A percentile compares a stretch with the other conserved stretches of the same genome.
Evolutionary conservation across 2,888 invertebrate species (phyloP).

Genomic region (Heteromyza rotundicornis): DNA sequence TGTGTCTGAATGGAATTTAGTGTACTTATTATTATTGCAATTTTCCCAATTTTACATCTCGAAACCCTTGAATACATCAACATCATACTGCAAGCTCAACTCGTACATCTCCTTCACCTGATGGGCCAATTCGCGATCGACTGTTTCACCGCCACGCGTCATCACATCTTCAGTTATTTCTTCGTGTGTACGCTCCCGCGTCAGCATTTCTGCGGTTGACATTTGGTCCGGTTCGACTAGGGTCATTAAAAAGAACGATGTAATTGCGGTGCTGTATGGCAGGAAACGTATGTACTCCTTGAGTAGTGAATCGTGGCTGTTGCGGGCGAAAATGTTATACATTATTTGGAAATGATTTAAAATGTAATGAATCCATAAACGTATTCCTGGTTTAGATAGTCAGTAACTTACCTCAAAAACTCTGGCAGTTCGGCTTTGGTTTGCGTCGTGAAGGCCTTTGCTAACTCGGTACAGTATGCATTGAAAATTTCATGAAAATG

Average conservation of each 20-base stretch:
- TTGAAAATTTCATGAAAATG: slow-evolving; percentile 53
- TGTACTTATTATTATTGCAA: too few species aligned
- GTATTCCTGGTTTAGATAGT: too few species aligned
- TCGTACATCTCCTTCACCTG: slow-evolving; percentile 53
- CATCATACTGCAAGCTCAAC: slow-evolving; percentile 37
- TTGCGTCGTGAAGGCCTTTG: slow-evolving; percentile 30
- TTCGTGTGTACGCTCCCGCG: slow-evolving; percentile 19
- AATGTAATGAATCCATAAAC: too few species aligned
- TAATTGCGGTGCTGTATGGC: slow-evolving; percentile 45
- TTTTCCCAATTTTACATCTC: slow-evolving; percentile 9
- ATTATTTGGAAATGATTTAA: too few species aligned
- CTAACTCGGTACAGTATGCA: slow-evolving; percentile 47
- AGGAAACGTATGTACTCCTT: slow-evolving; percentile 53
- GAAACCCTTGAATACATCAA: slow-evolving; percentile 44
- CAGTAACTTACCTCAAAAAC: slow-evolving; percentile 47
- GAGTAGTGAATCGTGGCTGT: slow-evolving; percentile 45
- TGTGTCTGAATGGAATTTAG: too few species aligned
- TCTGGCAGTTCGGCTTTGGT: slow-evolving; percentile 39
- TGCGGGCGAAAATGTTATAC: too few species aligned
- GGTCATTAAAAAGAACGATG: slow-evolving; percentile 44
- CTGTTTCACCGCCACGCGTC: slow-evolving; percentile 49
- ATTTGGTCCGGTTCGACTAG: slow-evolving; percentile 41
- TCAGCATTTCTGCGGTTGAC: slow-evolving; percentile 37
- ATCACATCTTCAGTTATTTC: slow-evolving; percentile 32
- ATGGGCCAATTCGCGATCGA: slow-evolving; percentile 52